A percentile compares a stretch with the other conserved stretches of the same genome.
Conservation (phyloP, 2,797 vertebrate genomes). For the Crax fasciolata region DNA sequence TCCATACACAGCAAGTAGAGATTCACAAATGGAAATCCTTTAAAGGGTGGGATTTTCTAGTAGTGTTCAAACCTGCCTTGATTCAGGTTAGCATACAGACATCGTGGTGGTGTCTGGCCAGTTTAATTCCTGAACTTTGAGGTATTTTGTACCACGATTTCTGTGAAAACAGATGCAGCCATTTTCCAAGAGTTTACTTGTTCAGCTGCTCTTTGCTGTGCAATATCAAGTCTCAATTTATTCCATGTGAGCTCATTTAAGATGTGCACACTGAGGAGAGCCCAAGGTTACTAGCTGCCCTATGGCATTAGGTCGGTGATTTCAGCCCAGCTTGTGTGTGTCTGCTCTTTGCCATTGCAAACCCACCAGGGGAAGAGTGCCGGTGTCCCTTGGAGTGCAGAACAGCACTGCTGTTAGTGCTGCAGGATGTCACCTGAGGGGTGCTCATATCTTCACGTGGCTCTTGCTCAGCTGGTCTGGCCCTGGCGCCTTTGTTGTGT, state of each 20-base stretch:
- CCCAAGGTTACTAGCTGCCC: not conserved
- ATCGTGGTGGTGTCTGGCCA: not conserved
- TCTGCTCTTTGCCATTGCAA: not conserved
- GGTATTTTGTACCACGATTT: not conserved
- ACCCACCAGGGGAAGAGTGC: not conserved
- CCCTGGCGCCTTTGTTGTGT: not conserved
- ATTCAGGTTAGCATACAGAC: not conserved
- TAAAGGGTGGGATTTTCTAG: not conserved
- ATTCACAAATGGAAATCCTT: not conserved
- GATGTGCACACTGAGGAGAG: not conserved
- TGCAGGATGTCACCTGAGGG: not conserved
- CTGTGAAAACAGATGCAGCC: not conserved
- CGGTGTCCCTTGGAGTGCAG: not conserved
- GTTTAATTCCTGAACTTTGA: not conserved
- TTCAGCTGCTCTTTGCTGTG: not conserved
- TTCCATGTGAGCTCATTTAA: constrained; percentile 2
- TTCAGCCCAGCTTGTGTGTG: not conserved
- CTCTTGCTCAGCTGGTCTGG: not conserved
- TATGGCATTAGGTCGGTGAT: not conserved
- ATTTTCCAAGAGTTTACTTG: not conserved
- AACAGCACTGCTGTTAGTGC: not conserved
- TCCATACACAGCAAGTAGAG: not conserved
- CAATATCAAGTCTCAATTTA: constrained; percentile 18
- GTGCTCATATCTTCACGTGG: not conserved
- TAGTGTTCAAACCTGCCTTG: not conserved